Evolutionary conservation across 2,888 invertebrate genomes (phyloP).

Genomic region (Lepeophtheirus nordmannii): DNA sequence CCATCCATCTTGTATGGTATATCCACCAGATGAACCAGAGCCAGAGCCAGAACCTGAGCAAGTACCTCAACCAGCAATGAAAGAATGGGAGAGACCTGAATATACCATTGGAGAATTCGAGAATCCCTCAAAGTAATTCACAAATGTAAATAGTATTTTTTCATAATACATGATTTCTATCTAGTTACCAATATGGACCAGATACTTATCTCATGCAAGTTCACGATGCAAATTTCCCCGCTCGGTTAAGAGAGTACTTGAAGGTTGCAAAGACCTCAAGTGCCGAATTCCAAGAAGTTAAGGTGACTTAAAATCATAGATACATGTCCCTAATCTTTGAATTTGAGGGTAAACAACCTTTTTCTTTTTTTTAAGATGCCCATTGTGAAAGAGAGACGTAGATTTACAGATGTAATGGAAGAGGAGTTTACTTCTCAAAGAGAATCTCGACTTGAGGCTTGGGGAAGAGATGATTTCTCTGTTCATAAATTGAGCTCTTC

Average conservation of each 20-base stretch:
- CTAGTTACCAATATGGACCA: slow-evolving; percentile 84
- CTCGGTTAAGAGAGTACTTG: slow-evolving; percentile 77
- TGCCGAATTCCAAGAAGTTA: slow-evolving; percentile 22
- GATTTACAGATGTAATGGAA: slow-evolving; percentile 86
- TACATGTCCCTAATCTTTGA: background rate
- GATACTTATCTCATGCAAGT: slow-evolving; percentile 88
- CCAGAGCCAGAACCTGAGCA: slow-evolving; percentile 37
- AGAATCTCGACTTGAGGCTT: slow-evolving; percentile 42
- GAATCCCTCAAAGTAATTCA: slow-evolving; percentile 26
- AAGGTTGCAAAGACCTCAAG: slow-evolving; percentile 37
- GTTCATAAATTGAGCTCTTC: slow-evolving; percentile 14
- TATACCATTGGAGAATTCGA: slow-evolving; percentile 22
- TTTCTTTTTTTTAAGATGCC: slow-evolving; percentile 44
- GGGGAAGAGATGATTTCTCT: slow-evolving; percentile 27
- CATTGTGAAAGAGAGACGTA: slow-evolving; percentile 69
- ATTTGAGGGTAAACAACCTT: background rate
- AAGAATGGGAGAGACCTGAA: slow-evolving; percentile 7
- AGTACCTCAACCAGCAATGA: background rate
- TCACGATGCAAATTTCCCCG: slow-evolving; percentile 86
- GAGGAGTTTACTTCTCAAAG: slow-evolving; percentile 85
- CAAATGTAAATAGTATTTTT: background rate
- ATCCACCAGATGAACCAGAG: slow-evolving; percentile 56
- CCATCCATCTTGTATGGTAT: slow-evolving; percentile 85
- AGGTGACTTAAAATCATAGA: slow-evolving; percentile 1
- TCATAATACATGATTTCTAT: slow-evolving; percentile 24